Percentiles rank a stretch among this genome's conserved stretches.
phyloP scores from a whole-genome alignment of 2,888 invertebrate genomes.

The Gastrophysa polygoni region DNA sequence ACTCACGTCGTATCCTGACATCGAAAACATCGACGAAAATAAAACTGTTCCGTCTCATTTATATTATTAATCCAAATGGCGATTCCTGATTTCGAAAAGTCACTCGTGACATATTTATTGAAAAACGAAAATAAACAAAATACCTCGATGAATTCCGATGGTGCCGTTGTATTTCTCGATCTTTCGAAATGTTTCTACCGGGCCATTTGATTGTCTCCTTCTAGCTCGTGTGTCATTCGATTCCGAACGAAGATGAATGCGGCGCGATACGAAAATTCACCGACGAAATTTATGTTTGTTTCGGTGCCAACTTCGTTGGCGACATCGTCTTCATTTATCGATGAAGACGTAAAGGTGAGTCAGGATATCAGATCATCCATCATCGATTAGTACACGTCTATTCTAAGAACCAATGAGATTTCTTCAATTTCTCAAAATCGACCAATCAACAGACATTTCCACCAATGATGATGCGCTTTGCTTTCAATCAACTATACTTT shows the following conservation, averaged over 20 bases:
- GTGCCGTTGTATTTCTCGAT: slow-evolving; percentile 37
- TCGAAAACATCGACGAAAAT: slow-evolving; percentile 33
- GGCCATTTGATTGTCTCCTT: slow-evolving; percentile 27
- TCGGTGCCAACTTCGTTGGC: slow-evolving; percentile 37
- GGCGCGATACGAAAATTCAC: slow-evolving; percentile 28
- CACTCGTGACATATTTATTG: slow-evolving; percentile 37
- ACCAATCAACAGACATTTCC: too few species aligned
- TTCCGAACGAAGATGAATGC: slow-evolving; percentile 22
- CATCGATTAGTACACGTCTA: too few species aligned
- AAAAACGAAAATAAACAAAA: slow-evolving; percentile 44
- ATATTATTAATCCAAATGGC: slow-evolving; percentile 34
- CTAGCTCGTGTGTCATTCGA: slow-evolving; percentile 22
- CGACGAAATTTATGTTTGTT: slow-evolving; percentile 35
- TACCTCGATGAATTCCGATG: slow-evolving; percentile 42
- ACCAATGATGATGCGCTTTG: too few species aligned
- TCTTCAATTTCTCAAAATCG: too few species aligned
- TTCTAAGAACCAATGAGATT: too few species aligned
- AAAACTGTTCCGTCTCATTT: slow-evolving; percentile 28
- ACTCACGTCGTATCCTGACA: slow-evolving; percentile 25
- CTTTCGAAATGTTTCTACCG: slow-evolving; percentile 21
- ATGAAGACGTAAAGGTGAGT: slow-evolving; percentile 18
- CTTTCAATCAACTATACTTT: too few species aligned
- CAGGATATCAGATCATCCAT: too few species aligned
- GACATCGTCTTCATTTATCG: slow-evolving; percentile 12
- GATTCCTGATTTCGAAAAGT: slow-evolving; percentile 26